Conservation (phyloP, 2,888 invertebrate genomes). For the Mactromeris polynyma region DNA sequence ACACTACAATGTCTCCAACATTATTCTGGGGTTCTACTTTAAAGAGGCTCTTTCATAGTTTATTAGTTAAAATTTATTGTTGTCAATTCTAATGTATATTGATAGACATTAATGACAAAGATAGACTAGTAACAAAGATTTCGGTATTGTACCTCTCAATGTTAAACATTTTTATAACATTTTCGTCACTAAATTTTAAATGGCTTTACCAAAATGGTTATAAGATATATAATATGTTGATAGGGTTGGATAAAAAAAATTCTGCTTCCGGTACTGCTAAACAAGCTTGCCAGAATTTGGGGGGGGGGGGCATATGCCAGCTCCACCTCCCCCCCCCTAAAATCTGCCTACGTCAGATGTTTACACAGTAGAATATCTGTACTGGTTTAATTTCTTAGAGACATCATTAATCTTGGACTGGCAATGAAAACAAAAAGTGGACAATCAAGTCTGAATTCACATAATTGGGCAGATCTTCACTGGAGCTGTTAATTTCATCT, state of each 20-base stretch:
- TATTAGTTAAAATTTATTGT: neutral
- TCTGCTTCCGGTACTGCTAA: no score
- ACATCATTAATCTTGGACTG: neutral
- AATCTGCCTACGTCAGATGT: no score
- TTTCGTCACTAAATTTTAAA: no score
- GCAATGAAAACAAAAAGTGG: constrained; percentile 26
- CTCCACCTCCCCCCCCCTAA: no score
- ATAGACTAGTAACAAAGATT: no score
- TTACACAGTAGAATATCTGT: neutral
- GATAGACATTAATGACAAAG: neutral
- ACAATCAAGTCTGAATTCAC: constrained; percentile 24
- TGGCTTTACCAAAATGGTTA: no score
- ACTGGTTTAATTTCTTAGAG: neutral
- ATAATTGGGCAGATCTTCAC: constrained; percentile 55
- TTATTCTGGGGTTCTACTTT: neutral
- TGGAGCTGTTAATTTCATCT: constrained; percentile 62
- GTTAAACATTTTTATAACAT: no score
- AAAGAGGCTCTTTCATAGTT: neutral
- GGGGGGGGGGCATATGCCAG: no score
- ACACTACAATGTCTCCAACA: neutral
- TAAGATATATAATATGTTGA: no score
- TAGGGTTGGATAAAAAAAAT: no score
- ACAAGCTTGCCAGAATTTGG: no score
- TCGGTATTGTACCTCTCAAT: no score
- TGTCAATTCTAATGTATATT: neutral